Conservation (phyloP, 2,888 invertebrate species). For the Arrhopalites spinosus region DNA sequence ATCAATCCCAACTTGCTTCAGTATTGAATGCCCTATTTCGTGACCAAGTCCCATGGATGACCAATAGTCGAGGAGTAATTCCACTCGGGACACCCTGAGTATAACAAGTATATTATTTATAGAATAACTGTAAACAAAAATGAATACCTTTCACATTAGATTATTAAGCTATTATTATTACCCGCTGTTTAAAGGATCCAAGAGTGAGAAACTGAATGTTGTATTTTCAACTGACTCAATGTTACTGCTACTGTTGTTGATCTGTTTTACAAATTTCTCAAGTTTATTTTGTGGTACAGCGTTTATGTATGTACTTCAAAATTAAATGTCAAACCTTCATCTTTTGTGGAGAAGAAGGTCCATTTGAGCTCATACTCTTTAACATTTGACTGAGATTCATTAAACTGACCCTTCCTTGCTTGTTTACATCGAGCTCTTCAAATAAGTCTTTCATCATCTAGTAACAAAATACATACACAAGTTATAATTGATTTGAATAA, state of each 20-base stretch:
- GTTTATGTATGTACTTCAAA: neutral
- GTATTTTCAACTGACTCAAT: constrained; percentile 15
- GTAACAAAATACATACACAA: neutral
- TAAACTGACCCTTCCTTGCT: constrained; percentile 65
- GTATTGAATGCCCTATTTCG: constrained; percentile 15
- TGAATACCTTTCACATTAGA: neutral
- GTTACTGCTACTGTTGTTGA: constrained; percentile 2
- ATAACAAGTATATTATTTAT: neutral
- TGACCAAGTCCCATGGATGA: constrained; percentile 26
- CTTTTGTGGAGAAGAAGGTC: constrained; percentile 30
- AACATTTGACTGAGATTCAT: constrained; percentile 54
- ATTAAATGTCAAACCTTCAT: neutral
- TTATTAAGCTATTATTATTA: constrained; percentile 1
- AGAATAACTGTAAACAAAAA: neutral
- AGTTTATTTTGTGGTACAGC: too few species aligned
- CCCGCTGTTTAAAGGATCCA: constrained; percentile 34
- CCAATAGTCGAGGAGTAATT: constrained; percentile 31
- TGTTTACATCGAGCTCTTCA: constrained; percentile 68
- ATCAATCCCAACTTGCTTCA: constrained; percentile 35
- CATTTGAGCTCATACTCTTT: constrained; percentile 55
- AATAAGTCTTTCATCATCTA: constrained; percentile 62
- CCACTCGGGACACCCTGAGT: constrained; percentile 20
- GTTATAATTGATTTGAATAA: neutral
- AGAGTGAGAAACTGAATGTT: constrained; percentile 25
- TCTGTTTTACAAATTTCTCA: neutral